Conservation (phyloP, 2,888 invertebrate genomes). For the Pandemis cinnamomeana region DNA sequence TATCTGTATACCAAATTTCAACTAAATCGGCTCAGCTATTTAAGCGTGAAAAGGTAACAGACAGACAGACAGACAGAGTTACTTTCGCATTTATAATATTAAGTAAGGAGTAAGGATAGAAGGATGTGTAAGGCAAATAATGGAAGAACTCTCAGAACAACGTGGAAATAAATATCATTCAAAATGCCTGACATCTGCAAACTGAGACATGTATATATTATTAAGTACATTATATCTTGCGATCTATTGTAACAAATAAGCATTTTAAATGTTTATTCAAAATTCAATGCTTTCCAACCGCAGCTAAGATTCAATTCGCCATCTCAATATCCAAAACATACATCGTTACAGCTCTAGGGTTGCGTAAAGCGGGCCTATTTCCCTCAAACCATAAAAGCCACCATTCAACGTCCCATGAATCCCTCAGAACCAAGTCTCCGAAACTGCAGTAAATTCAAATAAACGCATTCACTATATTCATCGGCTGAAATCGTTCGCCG, state of each 20-base stretch:
- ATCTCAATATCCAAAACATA: background rate
- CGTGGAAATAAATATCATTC: background rate
- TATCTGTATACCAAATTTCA: no score
- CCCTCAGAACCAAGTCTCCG: constrained; percentile 37
- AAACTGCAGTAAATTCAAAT: constrained; percentile 41
- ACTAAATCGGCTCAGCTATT: no score
- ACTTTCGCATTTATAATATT: no score
- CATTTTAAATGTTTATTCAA: background rate
- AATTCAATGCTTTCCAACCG: background rate
- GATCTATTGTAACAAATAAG: no score
- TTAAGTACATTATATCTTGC: no score
- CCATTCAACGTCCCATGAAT: constrained; percentile 30
- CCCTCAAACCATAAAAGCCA: constrained; percentile 14
- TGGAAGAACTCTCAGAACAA: background rate
- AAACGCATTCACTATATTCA: constrained; percentile 40
- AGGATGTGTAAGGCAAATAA: no score
- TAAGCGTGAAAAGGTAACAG: no score
- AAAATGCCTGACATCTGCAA: no score
- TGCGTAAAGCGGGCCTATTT: background rate
- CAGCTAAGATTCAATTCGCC: background rate
- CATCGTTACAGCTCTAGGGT: background rate
- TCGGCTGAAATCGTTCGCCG: constrained; percentile 50
- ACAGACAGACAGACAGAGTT: no score
- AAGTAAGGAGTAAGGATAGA: no score
- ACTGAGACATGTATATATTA: no score